Percentiles rank a stretch among this genome's conserved stretches.
Evolutionary conservation across 2,113 vertebrate genomes (phyloP).

Genomic region (Ageneiosus marmoratus): DNA sequence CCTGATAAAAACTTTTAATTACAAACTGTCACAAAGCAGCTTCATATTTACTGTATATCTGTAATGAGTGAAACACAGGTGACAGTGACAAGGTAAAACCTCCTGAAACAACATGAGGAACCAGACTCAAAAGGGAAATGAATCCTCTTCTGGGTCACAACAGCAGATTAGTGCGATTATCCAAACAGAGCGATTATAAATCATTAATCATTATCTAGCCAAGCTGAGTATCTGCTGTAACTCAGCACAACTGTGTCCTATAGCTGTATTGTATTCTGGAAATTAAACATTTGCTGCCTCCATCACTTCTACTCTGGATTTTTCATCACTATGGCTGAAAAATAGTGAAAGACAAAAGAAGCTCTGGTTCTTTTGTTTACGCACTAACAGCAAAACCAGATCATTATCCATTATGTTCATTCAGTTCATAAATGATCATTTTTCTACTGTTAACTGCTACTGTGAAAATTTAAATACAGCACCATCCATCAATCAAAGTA

Average conservation of each 20-base stretch:
- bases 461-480: background rate
- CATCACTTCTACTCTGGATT: background rate
- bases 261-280: background rate
- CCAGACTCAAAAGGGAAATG: background rate
- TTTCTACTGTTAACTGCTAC: background rate
- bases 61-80: no score
- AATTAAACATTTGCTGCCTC: background rate
- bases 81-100: no score
- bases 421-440: background rate
- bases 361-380: background rate
- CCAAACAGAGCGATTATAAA: no score
- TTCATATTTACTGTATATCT: no score
- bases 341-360: background rate
- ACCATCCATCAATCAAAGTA: background rate
- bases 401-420: background rate
- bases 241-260: background rate
- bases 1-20: no score
- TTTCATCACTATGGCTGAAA: background rate
- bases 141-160: background rate
- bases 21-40: no score
- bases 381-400: background rate
- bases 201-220: background rate
- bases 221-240: background rate
- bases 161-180: no score
- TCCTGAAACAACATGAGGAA: background rate